phyloP scores from a whole-genome alignment of 2,888 invertebrate genomes.

The Uropetala carovei region DNA sequence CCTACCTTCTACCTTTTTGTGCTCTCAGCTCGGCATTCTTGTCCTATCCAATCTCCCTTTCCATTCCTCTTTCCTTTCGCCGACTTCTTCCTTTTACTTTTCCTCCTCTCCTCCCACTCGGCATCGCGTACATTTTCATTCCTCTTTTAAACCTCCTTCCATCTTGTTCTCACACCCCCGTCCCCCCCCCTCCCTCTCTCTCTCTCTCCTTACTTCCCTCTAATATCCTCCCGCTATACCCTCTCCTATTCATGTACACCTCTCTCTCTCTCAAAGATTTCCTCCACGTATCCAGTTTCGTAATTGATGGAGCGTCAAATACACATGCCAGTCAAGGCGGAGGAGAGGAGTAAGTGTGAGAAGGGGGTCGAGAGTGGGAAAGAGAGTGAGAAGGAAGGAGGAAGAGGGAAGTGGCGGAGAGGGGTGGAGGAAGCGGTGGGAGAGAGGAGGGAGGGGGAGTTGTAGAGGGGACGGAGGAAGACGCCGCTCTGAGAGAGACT shows the following conservation, averaged over 20 bases:
- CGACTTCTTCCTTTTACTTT: not conserved
- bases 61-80: constrained; percentile 41
- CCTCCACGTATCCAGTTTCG: constrained; percentile 61
- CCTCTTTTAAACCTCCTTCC: not conserved
- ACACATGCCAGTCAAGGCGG: constrained; percentile 51
- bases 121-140: not conserved
- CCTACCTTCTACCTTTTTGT: too few species aligned
- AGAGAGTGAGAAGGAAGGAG: not conserved
- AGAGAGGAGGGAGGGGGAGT: not conserved
- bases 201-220: not conserved
- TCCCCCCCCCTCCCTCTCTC: not conserved
- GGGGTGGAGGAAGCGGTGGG: not conserved
- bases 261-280: constrained; percentile 49
- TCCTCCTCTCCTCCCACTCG: not conserved
- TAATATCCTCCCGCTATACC: not conserved
- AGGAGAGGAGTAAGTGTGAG: not conserved
- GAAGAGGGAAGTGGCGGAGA: not conserved
- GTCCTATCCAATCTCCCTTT: not conserved
- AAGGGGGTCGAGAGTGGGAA: not conserved
- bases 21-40: too few species aligned
- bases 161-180: not conserved
- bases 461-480: not conserved
- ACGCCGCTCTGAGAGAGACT: too few species aligned
- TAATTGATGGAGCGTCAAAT: constrained; percentile 64
- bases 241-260: constrained; percentile 26